Base-by-base conservation (phyloP, 2,888 invertebrate species). In the Spilosoma lubricipeda region DNA sequence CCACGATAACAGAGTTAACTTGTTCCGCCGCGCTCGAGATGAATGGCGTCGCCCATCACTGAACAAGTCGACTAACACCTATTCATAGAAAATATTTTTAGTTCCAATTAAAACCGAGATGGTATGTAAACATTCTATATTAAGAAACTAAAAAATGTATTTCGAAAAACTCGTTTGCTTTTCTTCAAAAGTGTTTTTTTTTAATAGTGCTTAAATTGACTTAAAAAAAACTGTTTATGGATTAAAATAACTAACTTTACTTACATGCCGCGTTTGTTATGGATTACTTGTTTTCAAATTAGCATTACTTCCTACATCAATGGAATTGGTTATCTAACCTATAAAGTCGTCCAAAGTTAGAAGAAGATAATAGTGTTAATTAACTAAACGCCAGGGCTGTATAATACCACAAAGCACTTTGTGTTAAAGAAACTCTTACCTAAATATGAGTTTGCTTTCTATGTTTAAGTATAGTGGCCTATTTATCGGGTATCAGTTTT, bases 351-450 rank as follows among this genome's bases (percentile, higher is more conserved):
- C 76, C 77, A 74, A 79, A 79, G 82, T 87, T 86, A 36, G 84
- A 85, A 88, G 87, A 84, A 88, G 87, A 91, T 92, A 92, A 92
- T 92, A 87, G 90, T 88, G 90, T 90, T 93, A 92, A 93, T 93
- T 92, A 91, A 86, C 89, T 92, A 92, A 93, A 92, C 88, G 86
- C 84, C 85, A 86, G 86, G 83, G 86, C 87, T 89, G 89, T 89
- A 87, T 85, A 80, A 84, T 85, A 79, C 80, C 79, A 90, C 88
- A 91, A 91, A 90, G 89, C 85, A 84, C 82, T 82, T 79, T 76
- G 79, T 87, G 72, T 84, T 76, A 79, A 79, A 74, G 74, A 66
- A 76, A 72, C 72, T 76, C 77, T 78, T 79, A 85, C 74, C 70
- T 68, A 59, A 72, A 77, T 76, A 72, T 71, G 33, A 72, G 56